Conservation (phyloP, 2,797 vertebrate genomes). For the Sebastes glaucus region DNA sequence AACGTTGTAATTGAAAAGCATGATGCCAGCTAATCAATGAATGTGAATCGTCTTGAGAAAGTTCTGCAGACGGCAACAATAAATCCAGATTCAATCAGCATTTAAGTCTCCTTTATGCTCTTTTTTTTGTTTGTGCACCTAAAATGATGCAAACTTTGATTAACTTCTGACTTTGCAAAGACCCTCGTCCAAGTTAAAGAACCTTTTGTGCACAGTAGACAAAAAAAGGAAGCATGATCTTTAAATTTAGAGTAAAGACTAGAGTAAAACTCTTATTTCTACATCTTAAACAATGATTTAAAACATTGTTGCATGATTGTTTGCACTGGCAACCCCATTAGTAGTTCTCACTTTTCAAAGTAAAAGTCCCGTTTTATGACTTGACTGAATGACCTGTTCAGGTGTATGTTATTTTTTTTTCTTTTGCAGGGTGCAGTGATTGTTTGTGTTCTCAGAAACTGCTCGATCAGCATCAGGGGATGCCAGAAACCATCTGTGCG, state of each 20-base stretch:
- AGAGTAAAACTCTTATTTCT: background rate
- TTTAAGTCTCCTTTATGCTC: background rate
- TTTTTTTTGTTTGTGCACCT: background rate
- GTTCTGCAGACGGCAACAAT: background rate
- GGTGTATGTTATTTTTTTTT: background rate
- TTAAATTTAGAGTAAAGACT: background rate
- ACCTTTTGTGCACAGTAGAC: too few relatives aligned
- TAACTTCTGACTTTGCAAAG: background rate
- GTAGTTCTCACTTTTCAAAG: background rate
- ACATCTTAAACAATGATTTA: background rate
- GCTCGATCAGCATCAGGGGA: constrained; percentile 47
- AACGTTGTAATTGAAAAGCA: too few relatives aligned
- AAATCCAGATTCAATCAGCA: background rate
- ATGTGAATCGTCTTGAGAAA: too few relatives aligned
- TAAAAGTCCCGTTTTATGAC: background rate
- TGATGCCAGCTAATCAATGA: background rate
- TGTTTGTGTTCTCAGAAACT: constrained; percentile 29
- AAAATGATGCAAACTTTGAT: background rate
- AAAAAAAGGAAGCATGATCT: background rate
- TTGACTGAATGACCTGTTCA: background rate
- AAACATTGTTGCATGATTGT: background rate
- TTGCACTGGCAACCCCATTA: background rate
- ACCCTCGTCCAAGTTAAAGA: background rate
- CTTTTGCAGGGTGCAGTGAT: background rate
- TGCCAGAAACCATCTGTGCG: constrained; percentile 39